These are phyloP conservation scores for Porites lutea DNA, from an alignment of 64 coral and sea anemone species.

Conservation along the genomic window DNA sequence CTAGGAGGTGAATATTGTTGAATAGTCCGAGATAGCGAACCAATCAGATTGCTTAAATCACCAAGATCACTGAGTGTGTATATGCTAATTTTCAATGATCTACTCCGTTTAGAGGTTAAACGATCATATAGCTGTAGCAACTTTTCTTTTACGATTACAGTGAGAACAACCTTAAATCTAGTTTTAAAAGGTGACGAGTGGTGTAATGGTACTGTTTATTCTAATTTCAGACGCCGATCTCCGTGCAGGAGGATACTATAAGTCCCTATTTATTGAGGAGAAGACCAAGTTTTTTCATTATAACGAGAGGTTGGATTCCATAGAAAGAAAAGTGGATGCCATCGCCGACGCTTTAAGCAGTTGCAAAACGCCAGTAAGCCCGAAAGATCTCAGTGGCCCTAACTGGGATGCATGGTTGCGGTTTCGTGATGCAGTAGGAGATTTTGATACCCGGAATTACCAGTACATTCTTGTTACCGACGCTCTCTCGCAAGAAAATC, in stretches of 20 bases:
- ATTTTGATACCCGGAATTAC: conserved; percentile 70
- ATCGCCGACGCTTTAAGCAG: background rate
- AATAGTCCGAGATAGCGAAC: no score
- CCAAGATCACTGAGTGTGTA: no score
- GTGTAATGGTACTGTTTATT: no score
- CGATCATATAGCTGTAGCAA: no score
- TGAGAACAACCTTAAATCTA: no score
- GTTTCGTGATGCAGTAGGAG: conserved; percentile 69
- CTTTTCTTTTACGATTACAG: no score
- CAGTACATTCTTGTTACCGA: conserved; percentile 82
- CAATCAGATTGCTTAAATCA: no score
- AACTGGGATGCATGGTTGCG: conserved; percentile 78
- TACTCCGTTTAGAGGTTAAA: no score
- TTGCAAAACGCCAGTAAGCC: background rate
- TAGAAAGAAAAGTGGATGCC: background rate
- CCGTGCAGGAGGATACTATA: conserved; percentile 13
- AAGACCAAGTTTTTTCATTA: background rate
- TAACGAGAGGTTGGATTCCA: background rate
- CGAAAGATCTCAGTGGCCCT: conserved; percentile 48
- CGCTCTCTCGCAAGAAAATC: conserved; percentile 43
- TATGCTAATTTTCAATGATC: no score
- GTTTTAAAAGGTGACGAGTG: no score
- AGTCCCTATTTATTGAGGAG: conserved; percentile 32
- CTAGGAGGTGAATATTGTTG: no score
- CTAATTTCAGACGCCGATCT: conserved; percentile 8